Evolutionary conservation across 2,888 invertebrate genomes (phyloP).

Genomic region (Noctuana brunneofusca): DNA sequence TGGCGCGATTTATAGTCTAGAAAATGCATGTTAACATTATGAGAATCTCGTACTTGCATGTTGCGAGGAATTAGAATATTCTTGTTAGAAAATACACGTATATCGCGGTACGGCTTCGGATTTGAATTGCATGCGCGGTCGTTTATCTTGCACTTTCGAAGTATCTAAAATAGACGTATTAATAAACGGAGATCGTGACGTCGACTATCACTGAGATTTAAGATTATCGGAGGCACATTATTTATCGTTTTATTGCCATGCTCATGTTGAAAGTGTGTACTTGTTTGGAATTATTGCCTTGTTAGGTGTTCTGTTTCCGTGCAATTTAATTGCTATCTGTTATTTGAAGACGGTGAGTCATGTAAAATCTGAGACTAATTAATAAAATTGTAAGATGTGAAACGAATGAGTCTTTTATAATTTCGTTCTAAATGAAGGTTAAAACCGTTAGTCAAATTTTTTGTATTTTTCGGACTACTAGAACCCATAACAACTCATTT

Average conservation of each 20-base stretch:
- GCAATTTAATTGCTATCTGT: conserved; percentile 21
- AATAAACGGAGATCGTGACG: conserved; percentile 37
- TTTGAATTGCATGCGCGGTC: conserved; percentile 40
- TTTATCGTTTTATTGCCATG: conserved; percentile 32
- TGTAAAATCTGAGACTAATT: background rate
- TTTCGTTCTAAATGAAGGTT: too few relatives aligned
- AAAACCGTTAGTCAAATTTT: too few relatives aligned
- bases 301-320: conserved; percentile 26
- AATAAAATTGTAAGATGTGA: background rate
- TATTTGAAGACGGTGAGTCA: conserved; percentile 1
- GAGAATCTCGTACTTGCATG: conserved; percentile 58
- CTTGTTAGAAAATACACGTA: conserved; percentile 49
- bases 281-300: conserved; percentile 16
- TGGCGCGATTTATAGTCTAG: conserved; percentile 68
- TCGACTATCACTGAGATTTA: conserved; percentile 37
- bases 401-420: too few relatives aligned
- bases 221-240: conserved; percentile 35
- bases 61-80: conserved; percentile 54
- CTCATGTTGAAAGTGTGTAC: conserved; percentile 29
- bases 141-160: conserved; percentile 37
- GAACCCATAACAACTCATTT: too few relatives aligned
- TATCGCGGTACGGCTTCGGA: conserved; percentile 35
- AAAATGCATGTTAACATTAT: conserved; percentile 66
- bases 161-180: conserved; percentile 40
- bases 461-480: too few relatives aligned